Percentiles rank a stretch among this genome's conserved stretches.
Conservation (phyloP, 1,140 invertebrate species). For the Anagrus nilaparvatae region DNA sequence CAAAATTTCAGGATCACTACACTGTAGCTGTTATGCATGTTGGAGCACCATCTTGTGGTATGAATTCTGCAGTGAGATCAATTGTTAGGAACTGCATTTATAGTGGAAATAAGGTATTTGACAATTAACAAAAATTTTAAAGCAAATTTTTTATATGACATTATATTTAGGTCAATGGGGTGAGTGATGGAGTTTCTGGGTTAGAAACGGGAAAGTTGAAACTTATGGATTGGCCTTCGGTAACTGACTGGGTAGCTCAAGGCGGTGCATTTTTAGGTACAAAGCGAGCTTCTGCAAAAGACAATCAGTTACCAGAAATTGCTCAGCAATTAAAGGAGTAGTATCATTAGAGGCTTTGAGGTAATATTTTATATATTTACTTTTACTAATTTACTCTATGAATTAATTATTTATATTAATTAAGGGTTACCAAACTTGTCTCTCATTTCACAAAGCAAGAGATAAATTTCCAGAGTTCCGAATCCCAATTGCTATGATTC, state of each 20-base stretch:
- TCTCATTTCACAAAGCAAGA: slow-evolving; percentile 69
- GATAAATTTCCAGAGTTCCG: slow-evolving; percentile 75
- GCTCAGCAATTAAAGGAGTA: slow-evolving; percentile 76
- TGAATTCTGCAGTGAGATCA: slow-evolving; percentile 95
- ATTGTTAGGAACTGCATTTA: slow-evolving; percentile 95
- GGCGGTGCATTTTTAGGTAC: slow-evolving; percentile 95
- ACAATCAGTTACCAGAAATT: slow-evolving; percentile 62
- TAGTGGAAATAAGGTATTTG: slow-evolving; percentile 64
- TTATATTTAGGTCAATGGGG: slow-evolving; percentile 75
- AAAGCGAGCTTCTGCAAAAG: slow-evolving; percentile 74
- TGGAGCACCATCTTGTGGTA: slow-evolving; percentile 96
- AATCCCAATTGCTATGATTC: slow-evolving; percentile 93
- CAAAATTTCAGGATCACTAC: slow-evolving; percentile 57
- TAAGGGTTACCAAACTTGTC: slow-evolving; percentile 80
- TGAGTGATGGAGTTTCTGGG: slow-evolving; percentile 94
- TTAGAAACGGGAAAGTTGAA: slow-evolving; percentile 82
- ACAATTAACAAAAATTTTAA: slow-evolving; percentile 8
- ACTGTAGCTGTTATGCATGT: slow-evolving; percentile 97
- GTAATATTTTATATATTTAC: slow-evolving; percentile 37
- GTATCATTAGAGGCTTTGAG: slow-evolving; percentile 97
- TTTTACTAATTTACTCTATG: not conserved
- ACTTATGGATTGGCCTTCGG: slow-evolving; percentile 60
- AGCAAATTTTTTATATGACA: slow-evolving; percentile 6
- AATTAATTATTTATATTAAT: slow-evolving; percentile 19
- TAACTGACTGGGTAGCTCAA: slow-evolving; percentile 94